Conservation (phyloP, 2,888 invertebrate species). For the Tipula helvola region DNA sequence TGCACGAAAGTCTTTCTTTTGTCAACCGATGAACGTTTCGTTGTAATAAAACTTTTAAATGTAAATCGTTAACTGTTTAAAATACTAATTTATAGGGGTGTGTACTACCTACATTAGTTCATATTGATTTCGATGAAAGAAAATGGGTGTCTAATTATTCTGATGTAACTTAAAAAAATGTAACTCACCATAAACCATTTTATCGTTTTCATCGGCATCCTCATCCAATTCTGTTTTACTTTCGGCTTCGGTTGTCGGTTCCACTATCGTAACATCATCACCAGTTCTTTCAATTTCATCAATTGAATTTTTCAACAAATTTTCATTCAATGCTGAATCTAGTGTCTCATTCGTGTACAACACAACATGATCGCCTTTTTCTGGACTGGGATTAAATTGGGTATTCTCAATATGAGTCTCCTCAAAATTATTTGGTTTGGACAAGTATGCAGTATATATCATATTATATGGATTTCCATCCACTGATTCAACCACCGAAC, state of each 20-base stretch:
- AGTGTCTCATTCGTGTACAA: neutral
- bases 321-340: neutral
- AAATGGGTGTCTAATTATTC: too few relatives aligned
- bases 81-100: too few relatives aligned
- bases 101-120: too few relatives aligned
- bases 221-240: neutral
- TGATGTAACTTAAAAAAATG: too few relatives aligned
- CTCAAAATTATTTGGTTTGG: neutral
- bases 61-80: too few relatives aligned
- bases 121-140: too few relatives aligned
- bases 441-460: neutral
- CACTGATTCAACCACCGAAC: too few relatives aligned
- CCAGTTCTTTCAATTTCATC: neutral
- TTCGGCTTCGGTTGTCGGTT: neutral
- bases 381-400: neutral
- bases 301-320: neutral
- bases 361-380: neutral
- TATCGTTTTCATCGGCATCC: neutral
- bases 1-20: too few relatives aligned
- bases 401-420: neutral
- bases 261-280: neutral
- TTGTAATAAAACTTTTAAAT: too few relatives aligned
- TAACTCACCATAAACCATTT: neutral
- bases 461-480: neutral
- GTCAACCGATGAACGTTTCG: too few relatives aligned